Conservation (phyloP, 2,888 invertebrate species). For the Brassicogethes aeneus region DNA sequence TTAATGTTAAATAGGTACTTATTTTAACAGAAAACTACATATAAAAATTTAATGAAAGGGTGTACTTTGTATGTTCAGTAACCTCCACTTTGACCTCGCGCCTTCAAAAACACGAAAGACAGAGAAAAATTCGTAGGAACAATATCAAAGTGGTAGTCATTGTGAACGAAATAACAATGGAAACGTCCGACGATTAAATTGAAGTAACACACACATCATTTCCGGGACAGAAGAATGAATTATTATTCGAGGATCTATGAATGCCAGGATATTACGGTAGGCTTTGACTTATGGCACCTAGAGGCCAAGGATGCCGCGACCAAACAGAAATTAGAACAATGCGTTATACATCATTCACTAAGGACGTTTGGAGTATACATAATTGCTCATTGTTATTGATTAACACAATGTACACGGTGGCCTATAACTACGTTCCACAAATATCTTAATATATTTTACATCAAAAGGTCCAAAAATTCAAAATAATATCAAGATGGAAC, state of each 20-base stretch:
- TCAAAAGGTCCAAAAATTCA: too few relatives aligned
- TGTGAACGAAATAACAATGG: constrained; percentile 15
- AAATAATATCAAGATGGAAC: too few relatives aligned
- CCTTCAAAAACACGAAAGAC: too few relatives aligned
- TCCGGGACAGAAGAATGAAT: constrained; percentile 7
- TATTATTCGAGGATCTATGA: neutral
- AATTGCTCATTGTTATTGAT: neutral
- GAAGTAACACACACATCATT: constrained; percentile 21
- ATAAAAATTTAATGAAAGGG: too few relatives aligned
- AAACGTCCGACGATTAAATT: constrained; percentile 11
- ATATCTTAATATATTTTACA: too few relatives aligned
- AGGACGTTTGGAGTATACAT: neutral
- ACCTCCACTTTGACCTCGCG: too few relatives aligned
- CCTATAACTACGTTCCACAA: too few relatives aligned
- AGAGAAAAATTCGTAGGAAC: too few relatives aligned
- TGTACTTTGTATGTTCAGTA: too few relatives aligned
- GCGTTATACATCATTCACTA: constrained; percentile 1
- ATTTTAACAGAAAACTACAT: too few relatives aligned
- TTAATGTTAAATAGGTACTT: too few relatives aligned
- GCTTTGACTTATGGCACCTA: neutral
- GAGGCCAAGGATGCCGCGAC: neutral
- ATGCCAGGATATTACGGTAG: neutral
- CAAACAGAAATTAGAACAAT: neutral
- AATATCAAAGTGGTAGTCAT: constrained; percentile 7
- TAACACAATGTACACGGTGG: too few relatives aligned